Evolutionary conservation across 1,140 invertebrate species (phyloP).

Genomic region (Nebria ingens): DNA sequence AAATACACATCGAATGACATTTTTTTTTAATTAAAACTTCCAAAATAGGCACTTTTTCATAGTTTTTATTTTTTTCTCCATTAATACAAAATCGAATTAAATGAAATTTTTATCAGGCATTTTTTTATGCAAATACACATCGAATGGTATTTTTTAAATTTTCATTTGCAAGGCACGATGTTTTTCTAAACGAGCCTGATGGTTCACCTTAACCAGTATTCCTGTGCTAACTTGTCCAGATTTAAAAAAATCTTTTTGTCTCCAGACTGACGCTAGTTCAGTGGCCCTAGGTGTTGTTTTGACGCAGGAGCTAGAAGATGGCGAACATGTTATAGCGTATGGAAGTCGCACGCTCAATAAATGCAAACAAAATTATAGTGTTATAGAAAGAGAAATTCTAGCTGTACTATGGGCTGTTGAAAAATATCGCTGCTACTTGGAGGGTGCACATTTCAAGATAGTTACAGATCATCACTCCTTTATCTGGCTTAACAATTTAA

Average conservation of each 20-base stretch:
- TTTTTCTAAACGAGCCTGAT: too few species aligned
- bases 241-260: slow-evolving; percentile 24
- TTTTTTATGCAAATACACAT: too few species aligned
- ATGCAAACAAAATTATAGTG: slow-evolving; percentile 35
- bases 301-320: slow-evolving; percentile 16
- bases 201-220: too few species aligned
- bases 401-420: slow-evolving; percentile 35
- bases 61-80: too few species aligned
- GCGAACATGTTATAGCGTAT: slow-evolving; percentile 16
- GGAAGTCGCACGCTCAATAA: slow-evolving; percentile 15
- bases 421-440: slow-evolving; percentile 34
- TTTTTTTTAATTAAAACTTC: too few species aligned
- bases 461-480: slow-evolving; percentile 38
- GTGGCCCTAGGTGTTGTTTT: slow-evolving; percentile 22
- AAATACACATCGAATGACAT: too few species aligned
- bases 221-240: slow-evolving; percentile 18
- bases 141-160: too few species aligned
- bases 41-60: too few species aligned
- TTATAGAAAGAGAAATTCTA: slow-evolving; percentile 38
- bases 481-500: slow-evolving; percentile 35
- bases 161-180: too few species aligned
- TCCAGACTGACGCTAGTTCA: slow-evolving; percentile 23
- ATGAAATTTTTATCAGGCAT: too few species aligned
- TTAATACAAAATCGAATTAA: too few species aligned
- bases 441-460: slow-evolving; percentile 33